Conservation (phyloP, 2,113 vertebrate species). For the Cardinalis cardinalis region DNA sequence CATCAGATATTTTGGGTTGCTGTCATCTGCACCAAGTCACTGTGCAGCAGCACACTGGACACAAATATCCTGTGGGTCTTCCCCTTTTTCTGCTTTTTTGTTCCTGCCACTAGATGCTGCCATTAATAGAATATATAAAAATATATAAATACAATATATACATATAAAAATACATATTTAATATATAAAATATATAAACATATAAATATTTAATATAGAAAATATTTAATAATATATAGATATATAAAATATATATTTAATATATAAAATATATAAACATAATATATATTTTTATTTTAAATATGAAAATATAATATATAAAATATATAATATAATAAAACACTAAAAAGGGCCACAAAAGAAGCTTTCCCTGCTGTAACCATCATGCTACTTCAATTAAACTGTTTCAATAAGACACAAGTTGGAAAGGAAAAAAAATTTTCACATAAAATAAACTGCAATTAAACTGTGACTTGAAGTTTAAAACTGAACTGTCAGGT, state of each 20-base stretch:
- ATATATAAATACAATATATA: too few species aligned
- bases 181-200: too few species aligned
- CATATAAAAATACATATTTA: too few species aligned
- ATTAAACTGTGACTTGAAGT: constrained; percentile 41
- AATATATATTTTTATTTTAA: too few species aligned
- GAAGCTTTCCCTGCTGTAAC: not conserved
- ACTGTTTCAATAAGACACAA: not conserved
- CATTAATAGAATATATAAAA: not conserved
- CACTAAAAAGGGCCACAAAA: not conserved
- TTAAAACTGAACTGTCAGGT: constrained; percentile 25
- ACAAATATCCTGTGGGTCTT: not conserved
- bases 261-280: too few species aligned
- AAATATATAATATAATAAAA: not conserved
- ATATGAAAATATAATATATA: too few species aligned
- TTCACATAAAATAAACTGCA: constrained; percentile 9
- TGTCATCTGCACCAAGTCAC: not conserved
- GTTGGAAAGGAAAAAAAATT: not conserved
- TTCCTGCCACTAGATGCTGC: not conserved
- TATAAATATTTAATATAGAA: too few species aligned
- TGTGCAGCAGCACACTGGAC: not conserved
- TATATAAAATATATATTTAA: too few species aligned
- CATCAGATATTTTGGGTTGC: not conserved
- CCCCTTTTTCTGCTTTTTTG: not conserved
- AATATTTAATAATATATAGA: too few species aligned
- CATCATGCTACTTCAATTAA: not conserved